Base-by-base conservation (phyloP, 2,888 invertebrate genomes). In the Abscondita cerata region DNA sequence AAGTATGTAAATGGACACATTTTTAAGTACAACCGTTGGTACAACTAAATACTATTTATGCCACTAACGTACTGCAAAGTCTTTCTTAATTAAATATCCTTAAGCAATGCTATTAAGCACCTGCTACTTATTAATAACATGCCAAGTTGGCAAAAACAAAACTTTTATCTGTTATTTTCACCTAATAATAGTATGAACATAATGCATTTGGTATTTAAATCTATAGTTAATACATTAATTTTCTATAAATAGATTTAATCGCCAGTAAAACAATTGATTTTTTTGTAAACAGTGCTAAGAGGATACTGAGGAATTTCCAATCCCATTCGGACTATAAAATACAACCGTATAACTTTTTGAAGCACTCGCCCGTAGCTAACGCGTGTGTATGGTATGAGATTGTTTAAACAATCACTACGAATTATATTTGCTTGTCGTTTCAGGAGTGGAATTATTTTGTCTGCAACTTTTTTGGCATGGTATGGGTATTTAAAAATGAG, bases 1-100 rank as follows among this genome's bases (percentile, higher is more conserved):
- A 86, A 85, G 90, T 90, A 80, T 83, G 74, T 72, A 33, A 25
- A 25, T 25, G 6, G 25, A 25, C 6, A 6, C 25, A 25, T 25
- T 25, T 25, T 25, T 25, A 25, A 25, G 6, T 2, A 6, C 25
- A 25, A 4, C 25, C 6, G 2, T 25, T 25, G 33, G n/a, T 25
- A 25, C 2, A 25, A 25, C 25, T 6, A 6, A 25, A 41, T 18
- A 18, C 44, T 44, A 64, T 63, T 66, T 59, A 58, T 54, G 47
- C 34, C 44, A 40, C 38, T 31, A 59, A 13, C 53, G 50, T 34
- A 53, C 55, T 57, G 19, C 34, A 31, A 38, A 53, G 57, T 50
- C 53, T 52, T 59, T 62, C 62, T 62, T 59, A 62, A 62, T 62
- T 58, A 62, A 59, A 62, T 38, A 38, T 59, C 50, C 51, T 62